phyloP scores from a whole-genome alignment of 2,113 vertebrate genomes.

The Maccullochella peelii region DNA sequence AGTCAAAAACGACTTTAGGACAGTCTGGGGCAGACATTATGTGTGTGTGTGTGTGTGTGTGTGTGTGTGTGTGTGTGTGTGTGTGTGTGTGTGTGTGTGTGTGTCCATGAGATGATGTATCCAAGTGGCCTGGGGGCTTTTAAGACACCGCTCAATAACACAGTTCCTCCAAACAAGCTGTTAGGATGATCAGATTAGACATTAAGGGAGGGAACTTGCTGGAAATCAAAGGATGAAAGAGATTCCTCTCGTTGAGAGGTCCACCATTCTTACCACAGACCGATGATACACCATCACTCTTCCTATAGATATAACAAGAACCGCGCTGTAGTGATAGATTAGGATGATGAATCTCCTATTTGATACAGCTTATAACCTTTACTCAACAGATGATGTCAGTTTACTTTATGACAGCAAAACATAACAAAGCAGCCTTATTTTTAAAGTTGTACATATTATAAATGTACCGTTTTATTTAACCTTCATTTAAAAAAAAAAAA shows the following conservation, averaged over 20 bases:
- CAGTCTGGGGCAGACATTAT: conserved; percentile 46
- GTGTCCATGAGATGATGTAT: conserved; percentile 39
- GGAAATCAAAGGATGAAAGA: conserved; percentile 65
- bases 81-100: conserved; percentile 45
- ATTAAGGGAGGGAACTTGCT: conserved; percentile 46
- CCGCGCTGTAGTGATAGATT: background rate
- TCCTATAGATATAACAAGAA: conserved; percentile 32
- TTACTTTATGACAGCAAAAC: background rate
- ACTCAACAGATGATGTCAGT: background rate
- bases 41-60: conserved; percentile 39
- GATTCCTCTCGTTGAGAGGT: conserved; percentile 21
- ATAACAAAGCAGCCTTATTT: background rate
- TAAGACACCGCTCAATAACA: conserved; percentile 64
- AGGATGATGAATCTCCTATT: conserved; percentile 4
- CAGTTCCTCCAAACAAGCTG: conserved; percentile 72
- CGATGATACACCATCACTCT: conserved; percentile 19
- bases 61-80: conserved; percentile 46
- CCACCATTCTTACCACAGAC: background rate
- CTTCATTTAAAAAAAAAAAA: background rate
- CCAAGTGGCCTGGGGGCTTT: conserved; percentile 63
- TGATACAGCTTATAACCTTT: background rate
- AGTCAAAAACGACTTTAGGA: conserved; percentile 60
- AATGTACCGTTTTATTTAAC: background rate
- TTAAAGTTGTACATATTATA: background rate
- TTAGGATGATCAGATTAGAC: conserved; percentile 72